These are phyloP conservation scores for Alloplasta piceator DNA, from an alignment of 2,888 invertebrate species.

Conservation along the genomic window DNA sequence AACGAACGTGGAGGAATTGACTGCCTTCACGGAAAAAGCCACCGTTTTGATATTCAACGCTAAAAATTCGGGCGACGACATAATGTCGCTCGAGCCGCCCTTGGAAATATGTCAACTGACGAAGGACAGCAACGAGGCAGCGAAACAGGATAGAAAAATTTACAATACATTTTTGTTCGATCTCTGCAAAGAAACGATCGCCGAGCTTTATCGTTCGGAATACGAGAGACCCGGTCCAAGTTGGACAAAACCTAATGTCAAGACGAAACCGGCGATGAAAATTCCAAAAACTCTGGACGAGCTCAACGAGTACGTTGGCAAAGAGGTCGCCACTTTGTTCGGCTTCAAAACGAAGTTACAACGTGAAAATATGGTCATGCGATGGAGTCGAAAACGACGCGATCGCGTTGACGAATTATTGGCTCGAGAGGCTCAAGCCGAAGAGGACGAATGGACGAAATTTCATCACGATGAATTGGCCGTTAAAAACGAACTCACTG, in stretches of 20 bases:
- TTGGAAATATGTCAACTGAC: constrained; percentile 77
- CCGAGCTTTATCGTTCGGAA: constrained; percentile 84
- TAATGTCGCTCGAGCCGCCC: constrained; percentile 77
- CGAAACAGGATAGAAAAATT: constrained; percentile 78
- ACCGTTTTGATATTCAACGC: constrained; percentile 83
- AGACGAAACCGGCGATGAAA: constrained; percentile 82
- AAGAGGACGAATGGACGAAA: constrained; percentile 90
- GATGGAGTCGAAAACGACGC: constrained; percentile 87
- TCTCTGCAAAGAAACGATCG: constrained; percentile 86
- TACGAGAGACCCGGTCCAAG: constrained; percentile 83
- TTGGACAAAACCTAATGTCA: constrained; percentile 84
- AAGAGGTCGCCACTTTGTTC: constrained; percentile 84
- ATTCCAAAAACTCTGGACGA: constrained; percentile 84
- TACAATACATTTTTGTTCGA: constrained; percentile 87
- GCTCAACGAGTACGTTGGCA: constrained; percentile 84
- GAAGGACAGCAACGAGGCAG: constrained; percentile 76
- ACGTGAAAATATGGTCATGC: constrained; percentile 86
- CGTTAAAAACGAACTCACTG: constrained; percentile 87
- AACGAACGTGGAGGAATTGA: constrained; percentile 83
- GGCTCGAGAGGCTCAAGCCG: constrained; percentile 88
- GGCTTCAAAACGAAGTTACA: constrained; percentile 84
- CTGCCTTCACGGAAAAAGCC: constrained; percentile 83
- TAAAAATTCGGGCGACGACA: constrained; percentile 78
- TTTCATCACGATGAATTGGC: constrained; percentile 89
- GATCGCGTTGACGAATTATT: constrained; percentile 90